Evolutionary conservation across 1,140 invertebrate species (phyloP).

Genomic region (Vanessa tameamea): DNA sequence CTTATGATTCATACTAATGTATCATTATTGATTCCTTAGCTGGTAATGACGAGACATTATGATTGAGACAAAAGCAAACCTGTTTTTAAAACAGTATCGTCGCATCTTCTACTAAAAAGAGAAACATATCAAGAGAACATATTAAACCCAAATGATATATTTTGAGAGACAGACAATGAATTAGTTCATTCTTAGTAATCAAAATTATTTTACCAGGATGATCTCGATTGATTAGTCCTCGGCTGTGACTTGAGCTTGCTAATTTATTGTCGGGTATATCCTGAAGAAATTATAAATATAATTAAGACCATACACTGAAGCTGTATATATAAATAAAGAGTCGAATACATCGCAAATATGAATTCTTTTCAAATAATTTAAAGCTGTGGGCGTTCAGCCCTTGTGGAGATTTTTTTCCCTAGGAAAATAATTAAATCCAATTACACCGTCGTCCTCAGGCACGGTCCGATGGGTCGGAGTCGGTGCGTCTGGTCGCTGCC

Average conservation of each 20-base stretch:
- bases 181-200: neutral
- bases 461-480: slow-evolving; percentile 44
- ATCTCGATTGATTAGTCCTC: slow-evolving; percentile 57
- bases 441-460: slow-evolving; percentile 49
- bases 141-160: too few relatives aligned
- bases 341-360: too few relatives aligned
- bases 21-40: too few relatives aligned
- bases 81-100: too few relatives aligned
- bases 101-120: too few relatives aligned
- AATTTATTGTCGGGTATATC: slow-evolving; percentile 55
- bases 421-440: slow-evolving; percentile 58
- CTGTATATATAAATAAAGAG: too few relatives aligned
- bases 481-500: slow-evolving; percentile 47
- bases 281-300: slow-evolving; percentile 43
- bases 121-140: too few relatives aligned
- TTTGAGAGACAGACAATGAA: too few relatives aligned
- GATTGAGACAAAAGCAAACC: too few relatives aligned
- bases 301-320: too few relatives aligned
- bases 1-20: neutral
- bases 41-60: neutral
- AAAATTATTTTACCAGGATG: slow-evolving; percentile 47
- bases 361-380: neutral
- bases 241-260: slow-evolving; percentile 58
- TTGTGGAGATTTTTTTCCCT: slow-evolving; percentile 33
- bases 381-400: neutral